phyloP scores from a whole-genome alignment of 2,888 invertebrate genomes.

The Marronus borbonicus region DNA sequence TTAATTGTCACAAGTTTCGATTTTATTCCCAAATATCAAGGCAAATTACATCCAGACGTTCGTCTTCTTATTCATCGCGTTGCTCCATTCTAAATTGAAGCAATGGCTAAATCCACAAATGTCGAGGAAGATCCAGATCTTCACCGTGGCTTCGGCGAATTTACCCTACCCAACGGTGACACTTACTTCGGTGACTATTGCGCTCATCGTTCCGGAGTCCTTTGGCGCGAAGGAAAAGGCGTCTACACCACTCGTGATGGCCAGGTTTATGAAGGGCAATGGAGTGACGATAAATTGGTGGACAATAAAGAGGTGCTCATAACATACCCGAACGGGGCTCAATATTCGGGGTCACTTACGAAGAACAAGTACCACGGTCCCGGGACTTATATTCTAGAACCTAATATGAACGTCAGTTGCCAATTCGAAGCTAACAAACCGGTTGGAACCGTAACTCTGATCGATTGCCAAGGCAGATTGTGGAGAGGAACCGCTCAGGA shows the following conservation, averaged over 20 bases:
- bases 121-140: slow-evolving; percentile 54
- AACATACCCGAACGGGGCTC: slow-evolving; percentile 70
- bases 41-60: background rate
- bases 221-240: slow-evolving; percentile 70
- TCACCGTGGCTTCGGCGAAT: slow-evolving; percentile 65
- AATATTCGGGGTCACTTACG: slow-evolving; percentile 72
- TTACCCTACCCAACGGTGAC: slow-evolving; percentile 74
- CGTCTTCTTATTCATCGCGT: background rate
- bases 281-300: slow-evolving; percentile 73
- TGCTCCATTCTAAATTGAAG: slow-evolving; percentile 2
- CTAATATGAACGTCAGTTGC: slow-evolving; percentile 70
- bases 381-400: slow-evolving; percentile 73
- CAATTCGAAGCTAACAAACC: slow-evolving; percentile 74
- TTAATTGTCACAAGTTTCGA: background rate
- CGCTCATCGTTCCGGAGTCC: slow-evolving; percentile 71
- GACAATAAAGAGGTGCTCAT: slow-evolving; percentile 67
- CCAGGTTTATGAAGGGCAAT: slow-evolving; percentile 73
- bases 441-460: slow-evolving; percentile 67
- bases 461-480: slow-evolving; percentile 72
- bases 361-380: slow-evolving; percentile 71
- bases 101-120: slow-evolving; percentile 24
- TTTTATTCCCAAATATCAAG: background rate
- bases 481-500: slow-evolving; percentile 68
- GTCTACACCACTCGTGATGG: slow-evolving; percentile 75
- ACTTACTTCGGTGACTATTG: slow-evolving; percentile 74